Evolutionary conservation across 2,888 invertebrate species (phyloP), one percentile per base, ranked within the genome.

Genomic region (Frankliniella intonsa): DNA sequence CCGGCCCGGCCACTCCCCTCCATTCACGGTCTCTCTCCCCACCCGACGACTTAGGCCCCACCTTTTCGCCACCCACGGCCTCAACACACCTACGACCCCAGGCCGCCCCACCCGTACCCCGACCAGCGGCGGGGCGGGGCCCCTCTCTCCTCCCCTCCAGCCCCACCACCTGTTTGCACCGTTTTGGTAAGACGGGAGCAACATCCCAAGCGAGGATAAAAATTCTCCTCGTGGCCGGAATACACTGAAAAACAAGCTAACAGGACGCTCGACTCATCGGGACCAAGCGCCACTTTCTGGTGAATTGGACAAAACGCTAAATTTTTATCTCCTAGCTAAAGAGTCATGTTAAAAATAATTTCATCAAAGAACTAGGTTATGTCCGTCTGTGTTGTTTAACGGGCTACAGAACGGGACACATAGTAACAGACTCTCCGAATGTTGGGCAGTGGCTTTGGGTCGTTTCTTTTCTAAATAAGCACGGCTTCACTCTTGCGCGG

Each of bases 111-210:
- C 38, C 38, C 38, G 38, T 38, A 5, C 3, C 38, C 69, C 3
- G 69, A 22, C 69, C 69, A 12, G 69, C 22, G 69, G 3, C 69
- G n/a, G 65, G 65, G 19, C 22, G n/a, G 69, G 69, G 22, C 22
- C 62, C 62, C 14, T n/a, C 62, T 17, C 25, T 25, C 69, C 69
- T 22, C 22, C 69, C 69, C 22, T 22, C 69, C 69, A 76, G 22
- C 55, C 55, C 17, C 25, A 25, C 22, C 69, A 76, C 69, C 25
- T 76, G 69, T 9, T 25, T 22, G 69, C 69, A 25, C 69, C 69
- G 69, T 76, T 76, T 76, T 76, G 69, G 69, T 76, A 76, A 76
- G 69, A 76, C 69, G 69, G 69, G 69, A 22, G 69, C 69, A 76
- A 76, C 69, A 76, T 22, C 69, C 62, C 62, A 62, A 62, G 62